Base-by-base conservation (phyloP, 2,797 vertebrate species). In the Myotis planiceps region DNA sequence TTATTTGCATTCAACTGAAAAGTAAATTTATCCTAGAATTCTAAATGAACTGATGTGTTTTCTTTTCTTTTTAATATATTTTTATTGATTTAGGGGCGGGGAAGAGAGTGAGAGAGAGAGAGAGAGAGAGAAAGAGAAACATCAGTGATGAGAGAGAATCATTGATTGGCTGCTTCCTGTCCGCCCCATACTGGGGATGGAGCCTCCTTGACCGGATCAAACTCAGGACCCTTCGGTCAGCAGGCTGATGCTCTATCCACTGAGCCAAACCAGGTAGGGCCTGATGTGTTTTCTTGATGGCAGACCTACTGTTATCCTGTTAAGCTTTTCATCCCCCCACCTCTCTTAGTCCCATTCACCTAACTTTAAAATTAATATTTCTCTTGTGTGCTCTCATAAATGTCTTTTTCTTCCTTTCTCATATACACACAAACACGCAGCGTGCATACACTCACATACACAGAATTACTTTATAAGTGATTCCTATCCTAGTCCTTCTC, bases 21-120 rank as follows among this genome's bases (percentile, higher is more conserved):
- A 53, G 32, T 71, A 58, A 27, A 19, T 69, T 86, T 74, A 80
- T 49, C 60, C 55, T 92, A 81, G 95, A 96, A 83, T 63, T 72
- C 9, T 55, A 3, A 71, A n/a, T 74, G 47, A 91, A 58, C 58
- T 29, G 21, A 68, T 72, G 5, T 51, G 9, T 84, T 95, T 72
- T 81, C 16, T 84, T 95, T 72, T 81, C 16, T 63, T 84, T 60
- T 58, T 27, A 13, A 29, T 14, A 60, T 60, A 29, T 60, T 14
- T 60, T 27, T 60, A 60, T 60, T 58, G 27, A 60, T 29, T 60
- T 60, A 5, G 5, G 55, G 13, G 2, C n/a, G 5, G 4, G 10
- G 5, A 55, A 3, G 37, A 37, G 37, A 3, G 37, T 5, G 37
- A 37, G 5, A 3, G 37, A 37, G 49, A 3, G 14, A 55, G 9